Evolutionary conservation across 2,888 invertebrate species (phyloP).

Genomic region (Priapulus caudatus): DNA sequence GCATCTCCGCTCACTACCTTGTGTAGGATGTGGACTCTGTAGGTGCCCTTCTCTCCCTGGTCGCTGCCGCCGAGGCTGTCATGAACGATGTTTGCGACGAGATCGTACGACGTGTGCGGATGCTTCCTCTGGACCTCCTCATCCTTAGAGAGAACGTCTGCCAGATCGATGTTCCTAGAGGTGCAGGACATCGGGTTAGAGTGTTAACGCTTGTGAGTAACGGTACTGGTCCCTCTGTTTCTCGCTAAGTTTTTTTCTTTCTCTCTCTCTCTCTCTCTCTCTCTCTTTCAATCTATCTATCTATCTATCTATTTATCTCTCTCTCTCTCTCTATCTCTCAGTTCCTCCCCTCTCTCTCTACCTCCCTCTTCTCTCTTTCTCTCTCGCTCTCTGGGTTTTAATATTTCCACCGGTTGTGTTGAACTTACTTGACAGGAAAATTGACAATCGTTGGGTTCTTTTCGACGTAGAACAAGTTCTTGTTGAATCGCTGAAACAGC

Average conservation of each 20-base stretch:
- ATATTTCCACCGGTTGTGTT: too few relatives aligned
- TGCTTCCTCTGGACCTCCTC: constrained; percentile 62
- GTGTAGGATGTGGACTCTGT: constrained; percentile 83
- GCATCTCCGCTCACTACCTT: too few relatives aligned
- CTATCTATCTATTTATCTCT: too few relatives aligned
- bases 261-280: too few relatives aligned
- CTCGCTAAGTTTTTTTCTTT: too few relatives aligned
- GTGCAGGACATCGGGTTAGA: not conserved
- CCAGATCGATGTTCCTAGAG: constrained; percentile 88
- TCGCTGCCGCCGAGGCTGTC: constrained; percentile 63
- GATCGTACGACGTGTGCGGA: constrained; percentile 74
- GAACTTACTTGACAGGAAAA: constrained; percentile 91
- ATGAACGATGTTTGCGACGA: constrained; percentile 97
- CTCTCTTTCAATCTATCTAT: too few relatives aligned
- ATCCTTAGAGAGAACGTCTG: constrained; percentile 79
- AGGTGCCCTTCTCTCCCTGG: constrained; percentile 68
- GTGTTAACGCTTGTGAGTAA: too few relatives aligned
- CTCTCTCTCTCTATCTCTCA: too few relatives aligned
- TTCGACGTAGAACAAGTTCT: constrained; percentile 96
- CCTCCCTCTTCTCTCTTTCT: too few relatives aligned
- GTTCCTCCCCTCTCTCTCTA: too few relatives aligned
- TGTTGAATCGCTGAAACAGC: constrained; percentile 67
- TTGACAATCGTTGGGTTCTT: constrained; percentile 99
- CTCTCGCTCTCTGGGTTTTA: too few relatives aligned
- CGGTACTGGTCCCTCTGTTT: too few relatives aligned